These are phyloP conservation scores for Luffia ferchaultella DNA, from an alignment of 2,888 invertebrate genomes.

Conservation along the genomic window DNA sequence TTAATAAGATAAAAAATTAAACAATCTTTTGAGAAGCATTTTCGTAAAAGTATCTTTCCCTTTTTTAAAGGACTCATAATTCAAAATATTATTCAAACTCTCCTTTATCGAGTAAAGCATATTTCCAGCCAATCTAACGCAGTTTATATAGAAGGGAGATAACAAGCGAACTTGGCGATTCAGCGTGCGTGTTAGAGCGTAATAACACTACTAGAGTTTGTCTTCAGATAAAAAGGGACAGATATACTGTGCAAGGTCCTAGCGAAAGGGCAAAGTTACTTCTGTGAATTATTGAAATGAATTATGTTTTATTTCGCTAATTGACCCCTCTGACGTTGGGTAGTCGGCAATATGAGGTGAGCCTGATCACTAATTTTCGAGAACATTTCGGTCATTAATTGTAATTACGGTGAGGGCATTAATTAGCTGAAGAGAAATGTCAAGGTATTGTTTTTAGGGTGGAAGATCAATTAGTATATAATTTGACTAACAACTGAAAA, in stretches of 20 bases:
- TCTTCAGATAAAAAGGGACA: slow-evolving; percentile 19
- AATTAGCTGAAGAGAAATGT: not conserved
- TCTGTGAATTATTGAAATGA: slow-evolving; percentile 43
- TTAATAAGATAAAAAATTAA: too few relatives aligned
- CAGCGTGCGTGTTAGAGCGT: slow-evolving; percentile 26
- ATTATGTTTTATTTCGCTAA: slow-evolving; percentile 46
- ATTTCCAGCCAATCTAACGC: slow-evolving; percentile 18
- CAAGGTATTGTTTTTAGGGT: too few relatives aligned
- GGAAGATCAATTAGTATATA: too few relatives aligned
- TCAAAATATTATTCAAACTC: too few relatives aligned
- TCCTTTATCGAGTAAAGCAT: slow-evolving; percentile 24
- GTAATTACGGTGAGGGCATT: slow-evolving; percentile 9
- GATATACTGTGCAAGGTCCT: slow-evolving; percentile 18
- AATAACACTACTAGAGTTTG: slow-evolving; percentile 21
- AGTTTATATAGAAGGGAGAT: slow-evolving; percentile 38
- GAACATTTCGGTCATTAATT: slow-evolving; percentile 26
- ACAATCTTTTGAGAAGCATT: too few relatives aligned
- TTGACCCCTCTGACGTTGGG: slow-evolving; percentile 13
- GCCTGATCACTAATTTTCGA: slow-evolving; percentile 26
- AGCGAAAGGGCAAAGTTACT: slow-evolving; percentile 34
- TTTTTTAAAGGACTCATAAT: too few relatives aligned
- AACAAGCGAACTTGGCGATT: slow-evolving; percentile 40
- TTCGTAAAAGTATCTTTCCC: too few relatives aligned
- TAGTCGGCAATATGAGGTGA: slow-evolving; percentile 4
- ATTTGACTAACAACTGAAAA: too few relatives aligned